Percentiles rank a stretch among this genome's conserved stretches.
Evolutionary conservation across 1,140 invertebrate genomes (phyloP).

Genomic region (Archivesica marissinica): DNA sequence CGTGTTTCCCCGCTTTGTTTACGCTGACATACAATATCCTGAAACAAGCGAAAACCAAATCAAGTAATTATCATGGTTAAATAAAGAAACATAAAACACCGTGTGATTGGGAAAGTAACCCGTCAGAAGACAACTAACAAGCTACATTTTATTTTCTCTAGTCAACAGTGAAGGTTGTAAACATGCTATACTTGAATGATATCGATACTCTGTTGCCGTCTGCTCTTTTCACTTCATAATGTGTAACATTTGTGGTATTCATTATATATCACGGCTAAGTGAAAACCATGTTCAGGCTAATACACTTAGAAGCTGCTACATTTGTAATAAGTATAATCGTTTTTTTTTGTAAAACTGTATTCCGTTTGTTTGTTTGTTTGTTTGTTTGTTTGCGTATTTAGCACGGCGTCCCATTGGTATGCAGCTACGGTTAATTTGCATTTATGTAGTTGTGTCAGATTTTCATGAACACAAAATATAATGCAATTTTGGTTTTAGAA

Average conservation of each 20-base stretch:
- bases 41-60: not conserved
- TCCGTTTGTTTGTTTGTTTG: too few relatives aligned
- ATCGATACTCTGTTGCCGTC: not conserved
- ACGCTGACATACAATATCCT: not conserved
- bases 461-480: too few relatives aligned
- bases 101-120: not conserved
- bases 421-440: too few relatives aligned
- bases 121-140: not conserved
- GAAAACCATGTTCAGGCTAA: too few relatives aligned
- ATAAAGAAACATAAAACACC: conserved; percentile 8
- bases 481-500: too few relatives aligned
- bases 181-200: not conserved
- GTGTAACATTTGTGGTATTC: conserved; percentile 10
- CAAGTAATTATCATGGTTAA: conserved; percentile 12
- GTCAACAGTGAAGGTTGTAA: not conserved
- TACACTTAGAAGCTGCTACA: too few relatives aligned
- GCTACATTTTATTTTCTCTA: conserved; percentile 24
- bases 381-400: too few relatives aligned
- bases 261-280: too few relatives aligned
- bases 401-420: too few relatives aligned
- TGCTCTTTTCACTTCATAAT: not conserved
- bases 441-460: too few relatives aligned
- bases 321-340: too few relatives aligned
- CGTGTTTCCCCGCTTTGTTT: not conserved
- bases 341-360: too few relatives aligned